Base-by-base conservation (phyloP, 2,888 invertebrate species). In the Biston betularia region DNA sequence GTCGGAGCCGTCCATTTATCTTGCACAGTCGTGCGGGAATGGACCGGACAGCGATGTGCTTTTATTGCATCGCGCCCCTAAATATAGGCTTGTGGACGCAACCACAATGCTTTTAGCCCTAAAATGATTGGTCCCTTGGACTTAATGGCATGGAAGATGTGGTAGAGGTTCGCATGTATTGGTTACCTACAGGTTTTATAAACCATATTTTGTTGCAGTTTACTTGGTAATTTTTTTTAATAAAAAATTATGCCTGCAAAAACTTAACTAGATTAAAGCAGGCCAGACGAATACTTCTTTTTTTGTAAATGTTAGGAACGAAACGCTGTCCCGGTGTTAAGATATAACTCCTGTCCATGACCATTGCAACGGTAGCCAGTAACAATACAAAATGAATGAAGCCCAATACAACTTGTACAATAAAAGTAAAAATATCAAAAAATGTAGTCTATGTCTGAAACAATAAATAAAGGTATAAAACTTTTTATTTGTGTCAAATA, bases 1-100 rank as follows among this genome's bases (percentile, higher is more conserved):
- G 83, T 79, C 79, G 80, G 83, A 80, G 80, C 86, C 88, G 84
- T 86, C 89, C 92, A 92, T 93, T 93, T 93, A 93, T 93, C 92
- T 92, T 89, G 87, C 86, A 92, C 88, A 86, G 92, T 93, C 93
- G 93, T 93, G 93, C 89, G 89, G 89, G 92, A 90, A 90, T 90
- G 90, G 88, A 85, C 85, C 86, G 89, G 87, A 84, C 87, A 87
- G 84, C 87, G 85, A 88, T 87, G 89, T 92, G 88, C 89, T 93
- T 91, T 92, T 93, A 92, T 93, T 92, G 92, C 89, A 87, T 89
- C 83, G 86, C 87, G 87, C 86, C 89, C 90, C 89, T 93, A 92
- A 92, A 92, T 92, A 93, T 93, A 92, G 91, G 89, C 86, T 80
- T 89, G 85, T 74, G 82, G 82, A 88, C 83, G 85, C 80, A 82